Evolutionary conservation across 2,113 vertebrate genomes (phyloP).

Genomic region (Dissostichus mawsoni): DNA sequence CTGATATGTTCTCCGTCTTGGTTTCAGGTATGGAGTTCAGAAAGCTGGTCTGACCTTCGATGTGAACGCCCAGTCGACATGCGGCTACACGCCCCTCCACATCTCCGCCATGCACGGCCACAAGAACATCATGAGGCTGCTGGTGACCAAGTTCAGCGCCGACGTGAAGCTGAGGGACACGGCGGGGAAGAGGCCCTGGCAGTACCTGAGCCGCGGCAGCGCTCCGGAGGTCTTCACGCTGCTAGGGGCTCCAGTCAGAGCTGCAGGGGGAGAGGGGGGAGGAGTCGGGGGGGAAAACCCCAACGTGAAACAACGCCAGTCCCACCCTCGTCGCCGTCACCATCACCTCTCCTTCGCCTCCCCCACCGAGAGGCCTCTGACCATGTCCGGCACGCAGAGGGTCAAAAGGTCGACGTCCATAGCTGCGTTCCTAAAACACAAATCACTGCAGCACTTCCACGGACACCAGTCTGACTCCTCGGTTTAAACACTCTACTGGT

Average conservation of each 20-base stretch:
- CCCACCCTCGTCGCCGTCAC: background rate
- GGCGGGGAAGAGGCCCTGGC: conserved; percentile 92
- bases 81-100: conserved; percentile 93
- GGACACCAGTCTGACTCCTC: conserved; percentile 39
- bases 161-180: conserved; percentile 86
- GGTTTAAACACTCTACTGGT: background rate
- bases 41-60: conserved; percentile 84
- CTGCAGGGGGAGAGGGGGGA: background rate
- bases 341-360: conserved; percentile 54
- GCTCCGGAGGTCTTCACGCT: conserved; percentile 87
- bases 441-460: conserved; percentile 54
- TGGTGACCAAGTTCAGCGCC: conserved; percentile 89
- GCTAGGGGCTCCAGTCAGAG: conserved; percentile 83
- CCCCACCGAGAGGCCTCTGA: conserved; percentile 1
- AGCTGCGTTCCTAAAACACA: conserved; percentile 82
- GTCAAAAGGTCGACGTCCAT: conserved; percentile 81
- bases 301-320: conserved; percentile 2
- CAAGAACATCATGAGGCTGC: conserved; percentile 86
- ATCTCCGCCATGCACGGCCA: conserved; percentile 92
- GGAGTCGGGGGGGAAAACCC: rapidly evolving
- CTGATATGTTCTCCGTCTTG: background rate
- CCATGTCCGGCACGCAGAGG: background rate
- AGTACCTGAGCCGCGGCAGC: conserved; percentile 84
- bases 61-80: conserved; percentile 83
- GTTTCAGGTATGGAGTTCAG: conserved; percentile 76